Evolutionary conservation across 2,888 invertebrate species (phyloP), one percentile per base, ranked within the genome.

Genomic region (Synanthedon tipuliformis): DNA sequence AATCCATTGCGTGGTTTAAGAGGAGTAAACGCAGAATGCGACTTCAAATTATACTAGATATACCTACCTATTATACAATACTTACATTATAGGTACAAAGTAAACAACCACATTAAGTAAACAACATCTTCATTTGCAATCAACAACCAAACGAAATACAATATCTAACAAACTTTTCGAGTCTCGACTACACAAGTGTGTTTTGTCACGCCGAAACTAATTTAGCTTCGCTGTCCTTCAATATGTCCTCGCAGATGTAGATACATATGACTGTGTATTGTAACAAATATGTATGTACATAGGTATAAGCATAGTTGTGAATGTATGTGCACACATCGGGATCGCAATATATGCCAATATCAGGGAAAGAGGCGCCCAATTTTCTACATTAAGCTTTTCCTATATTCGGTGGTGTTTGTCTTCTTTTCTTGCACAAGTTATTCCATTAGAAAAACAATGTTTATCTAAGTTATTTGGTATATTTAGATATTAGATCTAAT

Each of bases 281-380:
- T 12, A 49, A 12, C 49, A 16, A 49, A 49, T 23, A 49, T 49
- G 23, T 49, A 56, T 55, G 53, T 52, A 52, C 60, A 49, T 56
- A 52, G 59, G 59, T 16, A 16, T 16, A 2, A 62, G 23, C 4
- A 12, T 49, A 49, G 18, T 49, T 49, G 18, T 13, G 49, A 16
- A 45, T 13, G 15, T 45, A 8, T 15, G 34, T 40, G 49, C 50
- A 55, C 55, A 55, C 56, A 59, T 54, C 54, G 53, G 45, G 53
- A 53, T 68, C 58, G 70, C 61, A 60, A 62, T 63, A 67, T 62
- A 60, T 56, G 58, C 71, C 76, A 73, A 78, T 75, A 78, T 77
- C 70, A 60, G 73, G 73, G 69, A 63, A 68, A 72, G 68, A 72
- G 73, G 68, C 73, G 73, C 68, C 74, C 78, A 78, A 79, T 78